Evolutionary conservation across 2,113 vertebrate genomes (phyloP).

Genomic region (Empidonax alnorum): DNA sequence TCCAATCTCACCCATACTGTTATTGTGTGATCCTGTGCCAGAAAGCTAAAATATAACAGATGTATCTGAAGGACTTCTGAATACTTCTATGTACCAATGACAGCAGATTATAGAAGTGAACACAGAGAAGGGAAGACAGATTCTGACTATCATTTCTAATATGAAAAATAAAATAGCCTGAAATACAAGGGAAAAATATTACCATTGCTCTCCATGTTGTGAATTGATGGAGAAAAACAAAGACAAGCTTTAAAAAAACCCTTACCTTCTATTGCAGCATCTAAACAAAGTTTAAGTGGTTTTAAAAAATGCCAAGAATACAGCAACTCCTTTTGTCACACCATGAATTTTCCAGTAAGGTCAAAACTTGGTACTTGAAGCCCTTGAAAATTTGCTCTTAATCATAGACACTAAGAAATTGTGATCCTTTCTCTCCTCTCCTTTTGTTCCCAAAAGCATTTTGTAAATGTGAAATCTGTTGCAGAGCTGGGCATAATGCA

Average conservation of each 20-base stretch:
- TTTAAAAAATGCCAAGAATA: background rate
- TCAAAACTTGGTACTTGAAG: background rate
- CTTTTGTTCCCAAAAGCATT: background rate
- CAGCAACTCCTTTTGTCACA: background rate
- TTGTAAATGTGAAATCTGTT: background rate
- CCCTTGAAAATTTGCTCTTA: slow-evolving; percentile 5
- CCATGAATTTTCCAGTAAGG: background rate
- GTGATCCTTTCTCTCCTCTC: background rate
- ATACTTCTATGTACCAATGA: background rate
- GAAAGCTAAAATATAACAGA: background rate
- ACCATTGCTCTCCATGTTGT: background rate
- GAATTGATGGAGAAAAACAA: background rate
- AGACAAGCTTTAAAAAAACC: background rate
- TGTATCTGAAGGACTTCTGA: background rate
- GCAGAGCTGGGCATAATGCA: background rate
- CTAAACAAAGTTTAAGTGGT: background rate
- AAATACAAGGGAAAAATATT: background rate
- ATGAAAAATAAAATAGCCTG: background rate
- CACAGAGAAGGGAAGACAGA: background rate
- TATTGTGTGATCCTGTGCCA: background rate
- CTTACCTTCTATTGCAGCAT: background rate
- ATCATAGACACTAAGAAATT: background rate
- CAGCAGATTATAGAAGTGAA: background rate
- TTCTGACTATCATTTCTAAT: background rate
- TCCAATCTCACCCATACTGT: background rate